Conservation (phyloP, 2,797 vertebrate species). For the Helarctos malayanus region DNA sequence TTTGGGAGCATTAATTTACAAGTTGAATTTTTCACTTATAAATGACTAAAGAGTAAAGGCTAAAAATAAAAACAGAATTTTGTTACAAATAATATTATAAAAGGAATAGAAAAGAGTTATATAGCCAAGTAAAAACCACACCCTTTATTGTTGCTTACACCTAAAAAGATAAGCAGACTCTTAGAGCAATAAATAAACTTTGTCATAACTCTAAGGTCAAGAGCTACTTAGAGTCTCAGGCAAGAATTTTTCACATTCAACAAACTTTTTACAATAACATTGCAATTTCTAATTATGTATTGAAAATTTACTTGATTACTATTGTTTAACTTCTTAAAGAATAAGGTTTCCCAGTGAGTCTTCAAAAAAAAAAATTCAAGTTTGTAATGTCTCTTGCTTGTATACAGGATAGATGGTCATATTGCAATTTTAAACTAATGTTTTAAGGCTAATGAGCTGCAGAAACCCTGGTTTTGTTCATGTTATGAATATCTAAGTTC, state of each 20-base stretch:
- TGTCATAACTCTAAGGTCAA: constrained; percentile 25
- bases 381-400: neutral
- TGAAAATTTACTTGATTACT: neutral
- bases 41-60: neutral
- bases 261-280: neutral
- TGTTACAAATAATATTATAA: neutral
- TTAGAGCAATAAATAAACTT: neutral
- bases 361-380: neutral
- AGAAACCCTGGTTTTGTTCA: neutral
- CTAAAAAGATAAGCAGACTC: constrained; percentile 12
- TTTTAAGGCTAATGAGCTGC: neutral
- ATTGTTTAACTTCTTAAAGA: neutral
- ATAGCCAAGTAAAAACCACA: neutral
- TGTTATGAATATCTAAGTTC: neutral
- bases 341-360: neutral
- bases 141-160: neutral
- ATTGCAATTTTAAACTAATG: neutral
- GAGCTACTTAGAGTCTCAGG: neutral
- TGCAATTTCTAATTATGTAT: constrained; percentile 11
- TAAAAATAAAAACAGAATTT: constrained; percentile 27
- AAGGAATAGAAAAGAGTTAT: neutral
- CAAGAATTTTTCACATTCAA: neutral
- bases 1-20: constrained; percentile 45
- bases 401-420: neutral
- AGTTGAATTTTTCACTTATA: constrained; percentile 7